Base-by-base conservation (phyloP, 2,888 invertebrate species). In the Drosophila mercatorum region DNA sequence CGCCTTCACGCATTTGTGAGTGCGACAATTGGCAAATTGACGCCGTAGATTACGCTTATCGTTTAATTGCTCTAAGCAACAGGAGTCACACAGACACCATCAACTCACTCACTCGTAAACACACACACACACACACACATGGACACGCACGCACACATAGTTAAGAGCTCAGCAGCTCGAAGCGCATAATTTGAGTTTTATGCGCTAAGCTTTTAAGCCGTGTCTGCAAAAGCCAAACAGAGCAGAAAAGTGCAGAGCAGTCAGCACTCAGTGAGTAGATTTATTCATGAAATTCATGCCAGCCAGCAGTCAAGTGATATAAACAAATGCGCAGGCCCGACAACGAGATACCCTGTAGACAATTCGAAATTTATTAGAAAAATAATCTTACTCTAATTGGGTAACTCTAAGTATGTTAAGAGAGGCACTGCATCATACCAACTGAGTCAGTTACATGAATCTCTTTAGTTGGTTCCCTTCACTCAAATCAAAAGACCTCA, bases 121-220 rank as follows among this genome's bases (percentile, higher is more conserved):
- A 58, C 68, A 40, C 57, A 69, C 38, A 38, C 43, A 36, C 64
- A 46, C 53, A 40, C 34, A 60, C 43, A 34, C 66, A 22, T 2
- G 22, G 22, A 28, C 40, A 47, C 57, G 46, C 43, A 44, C 43
- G 26, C 59, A 59, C 55, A 57, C 60, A 55, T 31, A 17, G 11
- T 31, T 8, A 34, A 51, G 46, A 26, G 55, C 11, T n/a, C 31
- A 43, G 34, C 11, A 36, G 60, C 62, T 47, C 53, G 53, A 17
- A 73, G 71, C 77, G 86, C 82, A 84, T 90, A 90, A 88, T 88
- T 88, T 85, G 70, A 77, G 79, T 84, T 90, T 86, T 86, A 90
- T 88, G 80, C 84, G 80, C 81, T 83, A 84, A 91, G 89, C 89
- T 80, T 84, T 90, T 90, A 81, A 91, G 89, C 84, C 75, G 69